These are phyloP conservation scores for Xiphophorus birchmanni DNA, from an alignment of 2,797 vertebrate species.

Conservation along the genomic window DNA sequence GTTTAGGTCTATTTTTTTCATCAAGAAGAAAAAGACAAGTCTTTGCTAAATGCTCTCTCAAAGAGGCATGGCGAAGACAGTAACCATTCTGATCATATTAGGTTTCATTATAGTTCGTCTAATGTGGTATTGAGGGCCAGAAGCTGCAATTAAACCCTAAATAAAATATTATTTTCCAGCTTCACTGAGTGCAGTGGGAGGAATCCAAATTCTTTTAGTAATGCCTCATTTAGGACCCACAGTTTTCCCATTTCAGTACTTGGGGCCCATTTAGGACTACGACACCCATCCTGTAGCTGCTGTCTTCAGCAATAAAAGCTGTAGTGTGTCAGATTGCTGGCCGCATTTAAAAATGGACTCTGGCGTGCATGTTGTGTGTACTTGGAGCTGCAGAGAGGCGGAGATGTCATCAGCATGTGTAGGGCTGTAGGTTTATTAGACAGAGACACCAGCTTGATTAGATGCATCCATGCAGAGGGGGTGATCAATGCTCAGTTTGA, in stretches of 20 bases:
- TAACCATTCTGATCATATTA: conserved; percentile 76
- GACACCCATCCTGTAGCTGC: conserved; percentile 58
- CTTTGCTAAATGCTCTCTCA: conserved; percentile 48
- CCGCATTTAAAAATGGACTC: conserved; percentile 64
- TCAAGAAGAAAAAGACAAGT: conserved; percentile 27
- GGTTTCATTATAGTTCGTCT: conserved; percentile 73
- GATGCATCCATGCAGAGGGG: conserved; percentile 63
- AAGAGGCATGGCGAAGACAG: conserved; percentile 56
- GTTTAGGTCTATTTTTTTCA: conserved; percentile 2
- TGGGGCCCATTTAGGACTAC: conserved; percentile 64
- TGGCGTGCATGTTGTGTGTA: conserved; percentile 6
- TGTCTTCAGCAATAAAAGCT: conserved; percentile 57
- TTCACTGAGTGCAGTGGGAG: conserved; percentile 60
- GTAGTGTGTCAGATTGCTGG: conserved; percentile 53
- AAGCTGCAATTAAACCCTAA: conserved; percentile 79
- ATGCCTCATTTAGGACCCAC: conserved; percentile 74
- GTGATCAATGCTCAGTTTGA: conserved; percentile 72
- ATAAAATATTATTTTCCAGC: conserved; percentile 78
- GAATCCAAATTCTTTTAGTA: conserved; percentile 73
- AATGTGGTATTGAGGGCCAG: conserved; percentile 72
- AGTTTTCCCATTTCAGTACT: conserved; percentile 64
- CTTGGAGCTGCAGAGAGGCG: conserved; percentile 10
- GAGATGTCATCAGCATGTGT: conserved; percentile 42
- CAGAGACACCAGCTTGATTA: conserved; percentile 65
- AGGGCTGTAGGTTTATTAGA: conserved; percentile 72